These are phyloP conservation scores for Thecocarcelia acutangulata DNA, from an alignment of 2,888 invertebrate species.

Conservation along the genomic window DNA sequence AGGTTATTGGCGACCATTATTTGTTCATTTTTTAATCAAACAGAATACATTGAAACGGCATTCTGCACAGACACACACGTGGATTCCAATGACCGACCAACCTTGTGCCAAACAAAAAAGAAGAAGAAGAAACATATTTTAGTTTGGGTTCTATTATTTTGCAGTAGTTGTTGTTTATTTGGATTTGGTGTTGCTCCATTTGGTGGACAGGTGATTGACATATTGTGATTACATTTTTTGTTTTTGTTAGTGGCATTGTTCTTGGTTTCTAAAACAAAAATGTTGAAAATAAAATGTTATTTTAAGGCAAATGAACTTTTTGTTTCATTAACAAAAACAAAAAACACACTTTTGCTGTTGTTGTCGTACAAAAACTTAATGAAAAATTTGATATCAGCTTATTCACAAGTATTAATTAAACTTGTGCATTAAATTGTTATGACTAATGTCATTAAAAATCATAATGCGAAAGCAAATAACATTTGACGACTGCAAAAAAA, in stretches of 20 bases:
- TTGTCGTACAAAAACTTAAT: conserved; percentile 2
- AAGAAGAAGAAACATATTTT: not conserved
- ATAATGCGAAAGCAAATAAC: not conserved
- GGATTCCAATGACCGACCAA: not conserved
- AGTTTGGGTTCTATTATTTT: conserved; percentile 4
- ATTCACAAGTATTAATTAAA: conserved; percentile 14
- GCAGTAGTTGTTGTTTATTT: conserved; percentile 9
- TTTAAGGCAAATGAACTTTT: conserved; percentile 54
- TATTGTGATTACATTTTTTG: conserved; percentile 46
- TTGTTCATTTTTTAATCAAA: conserved; percentile 59
- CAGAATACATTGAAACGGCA: conserved; percentile 54
- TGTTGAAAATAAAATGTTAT: conserved; percentile 9
- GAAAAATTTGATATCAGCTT: conserved; percentile 4
- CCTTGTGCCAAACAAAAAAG: not conserved
- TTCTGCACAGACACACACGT: conserved; percentile 5
- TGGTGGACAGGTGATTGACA: conserved; percentile 66
- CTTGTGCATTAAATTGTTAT: conserved; percentile 26
- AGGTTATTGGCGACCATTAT: conserved; percentile 55
- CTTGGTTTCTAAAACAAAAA: conserved; percentile 36
- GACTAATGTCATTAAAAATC: not conserved
- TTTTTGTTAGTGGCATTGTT: not conserved
- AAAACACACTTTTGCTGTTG: not conserved
- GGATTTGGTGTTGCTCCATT: conserved; percentile 40
- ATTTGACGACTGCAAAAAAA: too few relatives aligned
- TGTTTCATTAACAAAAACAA: conserved; percentile 5